Base-by-base conservation (phyloP, 2,888 invertebrate species). In the Ametastegia equiseti region DNA sequence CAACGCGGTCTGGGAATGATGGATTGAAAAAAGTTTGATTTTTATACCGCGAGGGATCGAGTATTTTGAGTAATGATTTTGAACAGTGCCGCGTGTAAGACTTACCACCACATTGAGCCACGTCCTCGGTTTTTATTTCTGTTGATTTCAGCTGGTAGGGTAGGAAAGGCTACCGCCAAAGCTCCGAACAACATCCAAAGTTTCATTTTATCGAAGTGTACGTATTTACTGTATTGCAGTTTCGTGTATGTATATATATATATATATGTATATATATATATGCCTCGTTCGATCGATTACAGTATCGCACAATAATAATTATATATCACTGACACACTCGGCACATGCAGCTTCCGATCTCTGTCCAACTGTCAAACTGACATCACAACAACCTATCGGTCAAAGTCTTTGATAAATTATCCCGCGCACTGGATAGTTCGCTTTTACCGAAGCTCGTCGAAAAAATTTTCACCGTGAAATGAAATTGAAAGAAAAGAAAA, bases 91-190 rank as follows among this genome's bases (percentile, higher is more conserved):
- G 5, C 19, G 30, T 36, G 11, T n/a, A 19, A 42, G 3, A 94
- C 97, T 94, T 93, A 97, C 97, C 97, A 97, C 97, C 97, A 97
- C 96, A 97, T 97, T 88, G 97, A 97, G 91, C 97, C 97, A 90
- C 97, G 94, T 89, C 97, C 97, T 90, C 97, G 94, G 91, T 95
- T 95, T 90, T 94, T 94, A 85, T 90, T 91, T 84, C 89, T 89
- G 83, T 85, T 87, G 75, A 90, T 88, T 80, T 91, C 91, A 67
- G 91, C 89, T 81, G 89, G 86, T 71, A 89, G 91, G 92, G 92
- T 92, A 81, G 94, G 92, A 90, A 93, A 91, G 89, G 94, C 92
- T 92, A 92, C 92, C 89, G 94, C 92, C 90, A 94, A 87, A 80
- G 90, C 89, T 85, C 89, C 89, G 81, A 92, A 84, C 80, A 92